Percentiles rank a stretch among this genome's conserved stretches.
phyloP scores from a whole-genome alignment of 2,888 invertebrate genomes.

The Drosophila borborema region DNA sequence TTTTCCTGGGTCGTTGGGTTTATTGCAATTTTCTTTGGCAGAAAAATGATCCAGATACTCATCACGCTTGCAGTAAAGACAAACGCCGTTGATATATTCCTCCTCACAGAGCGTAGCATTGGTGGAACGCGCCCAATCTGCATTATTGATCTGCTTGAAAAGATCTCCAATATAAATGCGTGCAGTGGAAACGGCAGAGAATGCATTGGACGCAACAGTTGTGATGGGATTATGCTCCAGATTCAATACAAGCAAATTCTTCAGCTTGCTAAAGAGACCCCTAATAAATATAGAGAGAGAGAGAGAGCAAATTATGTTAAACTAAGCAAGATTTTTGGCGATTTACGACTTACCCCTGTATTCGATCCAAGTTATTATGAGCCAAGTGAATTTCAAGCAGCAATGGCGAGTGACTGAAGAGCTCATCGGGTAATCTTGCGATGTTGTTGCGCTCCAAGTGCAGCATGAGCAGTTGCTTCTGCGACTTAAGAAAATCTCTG shows the following conservation, averaged over 20 bases:
- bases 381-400: constrained; percentile 67
- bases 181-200: constrained; percentile 49
- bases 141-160: constrained; percentile 35
- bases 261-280: constrained; percentile 64
- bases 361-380: constrained; percentile 64
- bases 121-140: constrained; percentile 63
- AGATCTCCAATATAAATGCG: constrained; percentile 67
- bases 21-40: constrained; percentile 67
- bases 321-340: not conserved
- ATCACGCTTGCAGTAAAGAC: constrained; percentile 66
- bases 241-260: constrained; percentile 63
- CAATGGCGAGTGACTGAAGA: constrained; percentile 59
- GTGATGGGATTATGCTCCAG: constrained; percentile 71
- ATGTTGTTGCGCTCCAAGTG: constrained; percentile 64
- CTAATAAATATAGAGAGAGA: constrained; percentile 19
- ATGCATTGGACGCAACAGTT: constrained; percentile 62
- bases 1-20: constrained; percentile 55
- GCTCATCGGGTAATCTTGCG: constrained; percentile 62
- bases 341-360: constrained; percentile 54
- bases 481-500: constrained; percentile 61
- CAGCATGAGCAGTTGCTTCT: constrained; percentile 55
- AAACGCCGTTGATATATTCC: constrained; percentile 66
- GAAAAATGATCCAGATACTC: constrained; percentile 71
- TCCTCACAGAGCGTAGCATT: constrained; percentile 72
- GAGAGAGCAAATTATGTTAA: not conserved